Conservation (phyloP, 1,140 invertebrate genomes). For the Lepidostoma basale region DNA sequence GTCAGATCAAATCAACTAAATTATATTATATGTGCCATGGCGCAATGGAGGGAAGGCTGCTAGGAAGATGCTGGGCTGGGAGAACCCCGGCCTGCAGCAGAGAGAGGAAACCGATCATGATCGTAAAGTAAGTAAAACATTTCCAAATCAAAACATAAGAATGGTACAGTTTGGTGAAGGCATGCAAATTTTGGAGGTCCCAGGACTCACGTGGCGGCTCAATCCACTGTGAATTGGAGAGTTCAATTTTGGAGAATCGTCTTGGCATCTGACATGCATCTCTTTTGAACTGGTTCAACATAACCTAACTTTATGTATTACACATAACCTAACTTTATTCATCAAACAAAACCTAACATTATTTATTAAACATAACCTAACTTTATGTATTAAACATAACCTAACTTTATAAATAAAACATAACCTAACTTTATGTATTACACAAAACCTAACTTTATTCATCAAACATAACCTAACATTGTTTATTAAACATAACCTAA, state of each 20-base stretch:
- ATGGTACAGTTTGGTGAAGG: constrained; percentile 11
- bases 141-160: constrained; percentile 11
- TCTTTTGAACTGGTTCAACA: too few relatives aligned
- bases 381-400: too few relatives aligned
- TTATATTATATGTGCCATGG: constrained; percentile 32
- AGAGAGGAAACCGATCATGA: neutral
- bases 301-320: too few relatives aligned
- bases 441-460: too few relatives aligned
- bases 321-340: too few relatives aligned
- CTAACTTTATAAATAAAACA: too few relatives aligned
- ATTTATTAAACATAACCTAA: neutral
- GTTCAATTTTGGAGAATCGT: neutral
- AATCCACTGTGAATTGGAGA: neutral
- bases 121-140: constrained; percentile 7
- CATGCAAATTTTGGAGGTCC: neutral
- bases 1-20: constrained; percentile 26
- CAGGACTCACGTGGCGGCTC: neutral
- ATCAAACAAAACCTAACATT: neutral
- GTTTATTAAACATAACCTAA: too few relatives aligned
- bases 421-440: too few relatives aligned
- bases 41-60: constrained; percentile 14
- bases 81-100: neutral
- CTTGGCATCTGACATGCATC: neutral
- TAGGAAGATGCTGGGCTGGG: neutral
- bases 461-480: too few relatives aligned